A percentile compares a stretch with the other conserved stretches of the same genome.
These are phyloP conservation scores for Thinocorus orbignyianus DNA, from an alignment of 2,113 vertebrate genomes.

Conservation along the genomic window DNA sequence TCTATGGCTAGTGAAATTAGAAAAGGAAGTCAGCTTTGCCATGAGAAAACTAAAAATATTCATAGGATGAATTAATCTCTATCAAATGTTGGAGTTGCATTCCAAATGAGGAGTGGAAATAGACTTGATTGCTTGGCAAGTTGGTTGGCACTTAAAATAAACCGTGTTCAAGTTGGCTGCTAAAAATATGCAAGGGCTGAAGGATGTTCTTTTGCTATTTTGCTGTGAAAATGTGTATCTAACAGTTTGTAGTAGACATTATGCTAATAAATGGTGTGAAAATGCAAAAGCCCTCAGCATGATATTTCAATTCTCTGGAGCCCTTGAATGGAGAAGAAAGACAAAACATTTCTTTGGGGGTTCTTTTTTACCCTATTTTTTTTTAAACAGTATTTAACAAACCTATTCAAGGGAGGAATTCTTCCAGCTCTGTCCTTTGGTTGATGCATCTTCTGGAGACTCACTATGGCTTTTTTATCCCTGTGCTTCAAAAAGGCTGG, in stretches of 20 bases:
- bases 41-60: constrained; percentile 28
- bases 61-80: constrained; percentile 3
- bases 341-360: not conserved
- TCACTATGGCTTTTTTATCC: fast-evolving
- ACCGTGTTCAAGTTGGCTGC: constrained; percentile 22
- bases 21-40: constrained; percentile 22
- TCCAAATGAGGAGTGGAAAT: constrained; percentile 17
- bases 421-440: not conserved
- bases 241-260: not conserved
- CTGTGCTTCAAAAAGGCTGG: not conserved
- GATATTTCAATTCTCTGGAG: not conserved
- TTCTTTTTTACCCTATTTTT: fast-evolving
- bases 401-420: not conserved
- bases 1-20: not conserved
- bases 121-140: constrained; percentile 51
- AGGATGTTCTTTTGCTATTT: not conserved
- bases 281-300: not conserved
- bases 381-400: not conserved
- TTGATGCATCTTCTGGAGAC: not conserved
- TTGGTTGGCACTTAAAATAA: constrained; percentile 32
- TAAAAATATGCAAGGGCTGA: constrained; percentile 31
- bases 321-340: not conserved
- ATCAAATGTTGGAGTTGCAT: not conserved
- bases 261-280: constrained; percentile 4
- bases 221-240: not conserved